Evolutionary conservation across 2,888 invertebrate genomes (phyloP).

Genomic region (Temnothorax unifasciatus): DNA sequence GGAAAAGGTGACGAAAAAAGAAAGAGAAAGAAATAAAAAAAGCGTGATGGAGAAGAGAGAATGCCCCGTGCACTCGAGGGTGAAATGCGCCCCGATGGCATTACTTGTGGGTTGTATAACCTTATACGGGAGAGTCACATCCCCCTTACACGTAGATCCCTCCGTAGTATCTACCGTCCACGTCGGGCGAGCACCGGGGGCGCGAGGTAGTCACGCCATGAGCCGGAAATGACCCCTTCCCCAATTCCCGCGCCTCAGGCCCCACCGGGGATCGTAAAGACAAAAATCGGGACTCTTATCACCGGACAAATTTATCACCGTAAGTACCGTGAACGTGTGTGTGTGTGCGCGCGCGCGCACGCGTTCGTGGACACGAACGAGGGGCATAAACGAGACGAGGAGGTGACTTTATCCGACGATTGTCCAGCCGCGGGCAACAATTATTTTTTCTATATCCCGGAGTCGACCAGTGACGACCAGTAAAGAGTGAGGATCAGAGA

Average conservation of each 20-base stretch:
- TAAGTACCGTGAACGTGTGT: constrained; percentile 49
- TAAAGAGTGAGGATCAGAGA: neutral
- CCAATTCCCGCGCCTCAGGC: constrained; percentile 69
- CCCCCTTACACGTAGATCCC: neutral
- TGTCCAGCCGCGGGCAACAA: constrained; percentile 58
- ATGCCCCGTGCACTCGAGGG: constrained; percentile 61
- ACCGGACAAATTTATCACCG: constrained; percentile 80
- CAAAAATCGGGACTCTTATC: constrained; percentile 82
- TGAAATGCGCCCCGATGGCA: constrained; percentile 72
- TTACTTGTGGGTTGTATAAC: constrained; percentile 58
- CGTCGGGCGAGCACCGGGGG: constrained; percentile 27
- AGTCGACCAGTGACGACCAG: neutral
- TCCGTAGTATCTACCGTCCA: constrained; percentile 21
- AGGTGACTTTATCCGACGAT: constrained; percentile 41
- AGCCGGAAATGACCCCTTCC: constrained; percentile 73
- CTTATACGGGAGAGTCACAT: constrained; percentile 23
- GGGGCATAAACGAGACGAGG: constrained; percentile 22
- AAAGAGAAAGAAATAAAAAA: neutral
- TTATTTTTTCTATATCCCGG: constrained; percentile 41
- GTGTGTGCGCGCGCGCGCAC: constrained; percentile 26
- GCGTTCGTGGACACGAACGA: constrained; percentile 15
- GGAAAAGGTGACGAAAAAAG: constrained; percentile 12
- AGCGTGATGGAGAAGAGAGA: neutral
- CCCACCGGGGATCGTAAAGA: constrained; percentile 78
- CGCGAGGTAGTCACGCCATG: constrained; percentile 76